Base-by-base conservation (phyloP, 2,797 vertebrate species). In the Sebastes itinus region DNA sequence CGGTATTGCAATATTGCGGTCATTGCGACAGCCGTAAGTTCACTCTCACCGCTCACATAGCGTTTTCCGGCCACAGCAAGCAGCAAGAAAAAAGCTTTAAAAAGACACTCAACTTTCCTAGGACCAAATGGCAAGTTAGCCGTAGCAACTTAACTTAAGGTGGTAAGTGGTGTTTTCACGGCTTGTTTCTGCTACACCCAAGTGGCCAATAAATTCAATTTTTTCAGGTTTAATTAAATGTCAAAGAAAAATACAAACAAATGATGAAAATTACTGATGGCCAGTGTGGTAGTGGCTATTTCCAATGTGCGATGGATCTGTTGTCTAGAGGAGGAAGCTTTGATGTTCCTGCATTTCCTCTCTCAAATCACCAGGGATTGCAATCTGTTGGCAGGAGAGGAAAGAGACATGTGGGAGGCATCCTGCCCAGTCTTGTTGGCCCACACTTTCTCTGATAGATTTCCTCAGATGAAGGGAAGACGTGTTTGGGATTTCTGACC, bases 331-430 rank as follows among this genome's bases (percentile, higher is more conserved):
- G 56, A 67, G 27, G 63, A 70, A 63, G 14, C 72, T 74, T 72
- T 32, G 33, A 66, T 76, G 58, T 66, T 66, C 33, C 32, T 72
- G 63, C 33, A 14, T 90, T 75, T 86, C 69, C 73, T 77, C 54
- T 72, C 33, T 82, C 55, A 72, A 55, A 71, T 71, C 63, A 66
- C 55, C 32, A 70, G 77, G 64, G 71, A 75, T 46, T 67, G 28
- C 52, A 75, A 46, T 69, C 56, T 82, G 72, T 79, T 86, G 81
- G 82, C 79, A 81, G 56, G 30, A 81, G 20, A 63, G 73, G 63
- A 78, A 25, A 30, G n/a, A 77, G 71, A 75, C 59, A 35, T 66
- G 65, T 60, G 30, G 32, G 75, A 82, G 79, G 76, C 80, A 62
- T 75, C 83, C 59, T 72, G 55, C 56, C 72, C 60, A 55, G 46